phyloP scores from a whole-genome alignment of 2,888 invertebrate genomes.

The Leuctra nigra region DNA sequence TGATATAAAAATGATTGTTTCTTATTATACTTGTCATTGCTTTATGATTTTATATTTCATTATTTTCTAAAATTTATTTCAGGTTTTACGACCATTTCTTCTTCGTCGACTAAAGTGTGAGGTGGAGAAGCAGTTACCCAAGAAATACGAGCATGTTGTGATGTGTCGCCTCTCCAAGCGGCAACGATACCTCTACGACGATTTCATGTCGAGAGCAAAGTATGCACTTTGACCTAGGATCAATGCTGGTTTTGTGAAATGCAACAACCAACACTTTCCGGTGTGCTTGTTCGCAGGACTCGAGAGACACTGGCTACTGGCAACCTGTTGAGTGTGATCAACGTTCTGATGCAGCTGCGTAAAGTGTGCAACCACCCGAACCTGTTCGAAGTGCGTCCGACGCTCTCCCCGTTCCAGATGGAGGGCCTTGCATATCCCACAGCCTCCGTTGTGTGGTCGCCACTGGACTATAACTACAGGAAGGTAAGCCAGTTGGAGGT shows the following conservation, averaged over 20 bases:
- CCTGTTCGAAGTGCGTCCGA: constrained; percentile 94
- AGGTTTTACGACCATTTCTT: constrained; percentile 90
- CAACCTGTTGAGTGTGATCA: constrained; percentile 90
- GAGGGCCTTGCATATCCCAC: constrained; percentile 62
- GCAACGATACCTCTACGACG: constrained; percentile 96
- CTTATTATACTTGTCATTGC: background rate
- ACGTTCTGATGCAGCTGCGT: constrained; percentile 93
- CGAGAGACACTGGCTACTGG: constrained; percentile 89
- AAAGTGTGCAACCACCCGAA: constrained; percentile 99
- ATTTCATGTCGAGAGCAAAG: constrained; percentile 97
- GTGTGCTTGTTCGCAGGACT: constrained; percentile 61
- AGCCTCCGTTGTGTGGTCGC: constrained; percentile 64
- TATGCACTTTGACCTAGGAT: too few relatives aligned
- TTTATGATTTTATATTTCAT: too few relatives aligned
- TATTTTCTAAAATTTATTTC: too few relatives aligned
- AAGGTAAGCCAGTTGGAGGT: too few relatives aligned
- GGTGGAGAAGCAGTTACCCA: constrained; percentile 96
- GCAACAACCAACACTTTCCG: too few relatives aligned
- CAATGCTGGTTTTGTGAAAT: too few relatives aligned
- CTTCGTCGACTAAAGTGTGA: constrained; percentile 86
- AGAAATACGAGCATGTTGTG: constrained; percentile 92
- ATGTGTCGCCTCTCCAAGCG: constrained; percentile 92
- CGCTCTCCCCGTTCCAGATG: constrained; percentile 88
- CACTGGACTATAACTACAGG: constrained; percentile 65
- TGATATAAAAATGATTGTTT: constrained; percentile 33